Evolutionary conservation across 2,113 vertebrate genomes (phyloP).

Genomic region (Plectropomus leopardus): DNA sequence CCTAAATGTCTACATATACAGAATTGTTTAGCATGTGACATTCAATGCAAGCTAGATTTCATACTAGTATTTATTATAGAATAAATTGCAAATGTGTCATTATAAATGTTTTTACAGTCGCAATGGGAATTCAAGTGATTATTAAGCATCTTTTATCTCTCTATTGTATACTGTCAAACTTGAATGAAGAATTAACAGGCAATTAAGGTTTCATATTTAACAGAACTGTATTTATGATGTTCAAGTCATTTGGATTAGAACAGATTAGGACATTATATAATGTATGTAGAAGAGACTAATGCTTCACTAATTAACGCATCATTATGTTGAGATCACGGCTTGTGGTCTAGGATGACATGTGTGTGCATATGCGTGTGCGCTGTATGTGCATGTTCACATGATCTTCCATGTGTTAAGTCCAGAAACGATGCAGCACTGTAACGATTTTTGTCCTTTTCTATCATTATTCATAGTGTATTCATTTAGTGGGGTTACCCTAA

Average conservation of each 20-base stretch:
- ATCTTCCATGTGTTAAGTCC: background rate
- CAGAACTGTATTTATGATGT: background rate
- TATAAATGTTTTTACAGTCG: background rate
- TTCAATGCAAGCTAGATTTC: slow-evolving; percentile 28
- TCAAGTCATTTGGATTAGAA: slow-evolving; percentile 66
- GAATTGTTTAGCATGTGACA: slow-evolving; percentile 33
- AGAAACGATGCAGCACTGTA: background rate
- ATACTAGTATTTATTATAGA: slow-evolving; percentile 2
- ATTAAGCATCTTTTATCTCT: background rate
- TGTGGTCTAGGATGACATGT: slow-evolving; percentile 7
- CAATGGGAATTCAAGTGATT: background rate
- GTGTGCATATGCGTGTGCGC: background rate
- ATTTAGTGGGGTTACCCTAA: slow-evolving; percentile 20
- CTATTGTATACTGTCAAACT: background rate
- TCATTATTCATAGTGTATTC: too few species aligned
- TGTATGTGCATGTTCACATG: background rate
- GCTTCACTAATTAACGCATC: slow-evolving; percentile 60
- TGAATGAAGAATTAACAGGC: background rate
- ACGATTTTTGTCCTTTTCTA: background rate
- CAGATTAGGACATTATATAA: slow-evolving; percentile 63
- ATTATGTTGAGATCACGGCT: slow-evolving; percentile 48
- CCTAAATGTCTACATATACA: slow-evolving; percentile 62
- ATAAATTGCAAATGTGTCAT: background rate
- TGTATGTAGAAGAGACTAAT: slow-evolving; percentile 59
- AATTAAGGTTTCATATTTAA: slow-evolving; percentile 1